These are phyloP conservation scores for Lathamus discolor DNA, from an alignment of 2,113 vertebrate genomes.

Conservation along the genomic window DNA sequence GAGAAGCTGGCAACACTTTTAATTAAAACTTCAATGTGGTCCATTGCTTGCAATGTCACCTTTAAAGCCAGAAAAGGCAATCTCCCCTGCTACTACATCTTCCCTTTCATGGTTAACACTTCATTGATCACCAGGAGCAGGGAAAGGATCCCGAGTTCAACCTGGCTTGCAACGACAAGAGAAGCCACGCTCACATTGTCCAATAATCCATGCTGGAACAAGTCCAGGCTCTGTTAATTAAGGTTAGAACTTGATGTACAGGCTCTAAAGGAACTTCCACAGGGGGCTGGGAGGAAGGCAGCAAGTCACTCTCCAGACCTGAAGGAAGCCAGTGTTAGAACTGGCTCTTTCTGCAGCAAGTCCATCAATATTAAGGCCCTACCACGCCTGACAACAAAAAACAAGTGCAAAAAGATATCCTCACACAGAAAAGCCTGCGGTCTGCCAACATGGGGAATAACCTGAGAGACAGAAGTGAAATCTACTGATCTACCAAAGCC, in stretches of 20 bases:
- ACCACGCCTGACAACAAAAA: not conserved
- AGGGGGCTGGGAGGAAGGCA: not conserved
- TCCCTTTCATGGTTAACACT: not conserved
- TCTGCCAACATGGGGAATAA: not conserved
- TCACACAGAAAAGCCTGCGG: not conserved
- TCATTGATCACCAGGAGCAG: not conserved
- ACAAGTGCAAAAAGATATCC: not conserved
- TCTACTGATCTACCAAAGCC: not conserved
- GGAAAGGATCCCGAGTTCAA: not conserved
- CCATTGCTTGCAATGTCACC: not conserved
- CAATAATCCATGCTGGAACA: constrained; percentile 13
- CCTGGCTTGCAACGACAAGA: not conserved
- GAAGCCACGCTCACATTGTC: not conserved
- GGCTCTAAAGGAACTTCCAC: not conserved
- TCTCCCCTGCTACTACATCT: not conserved
- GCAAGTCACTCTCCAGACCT: not conserved
- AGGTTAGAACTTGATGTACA: not conserved
- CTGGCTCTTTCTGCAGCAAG: not conserved
- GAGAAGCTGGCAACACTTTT: not conserved
- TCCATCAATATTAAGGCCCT: not conserved
- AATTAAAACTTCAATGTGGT: not conserved
- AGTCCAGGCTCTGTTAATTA: not conserved
- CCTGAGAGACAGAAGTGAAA: not conserved
- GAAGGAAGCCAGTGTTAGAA: not conserved
- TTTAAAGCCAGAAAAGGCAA: not conserved